These are phyloP conservation scores for Lepus oiostolus DNA, from an alignment of 2,797 vertebrate species.

Conservation along the genomic window DNA sequence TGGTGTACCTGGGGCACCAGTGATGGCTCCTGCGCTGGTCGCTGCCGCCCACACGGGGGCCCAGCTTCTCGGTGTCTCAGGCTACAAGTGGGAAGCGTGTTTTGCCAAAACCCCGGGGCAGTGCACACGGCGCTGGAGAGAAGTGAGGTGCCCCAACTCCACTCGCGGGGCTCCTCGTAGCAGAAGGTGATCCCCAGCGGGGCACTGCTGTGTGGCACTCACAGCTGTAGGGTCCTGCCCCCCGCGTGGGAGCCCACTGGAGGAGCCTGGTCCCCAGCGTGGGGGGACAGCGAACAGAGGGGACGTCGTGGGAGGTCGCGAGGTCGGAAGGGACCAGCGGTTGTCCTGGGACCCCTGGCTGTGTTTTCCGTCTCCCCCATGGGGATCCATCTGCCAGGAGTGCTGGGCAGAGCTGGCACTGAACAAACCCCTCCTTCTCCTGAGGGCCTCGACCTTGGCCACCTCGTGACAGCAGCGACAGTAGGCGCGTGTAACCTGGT, in stretches of 20 bases:
- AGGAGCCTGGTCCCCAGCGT: background rate
- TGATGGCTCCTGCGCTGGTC: too few relatives aligned
- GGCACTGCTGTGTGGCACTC: background rate
- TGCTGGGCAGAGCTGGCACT: background rate
- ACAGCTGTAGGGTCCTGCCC: background rate
- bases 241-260: background rate
- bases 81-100: background rate
- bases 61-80: background rate
- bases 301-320: background rate
- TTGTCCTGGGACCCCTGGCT: background rate
- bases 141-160: background rate
- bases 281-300: background rate
- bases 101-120: background rate
- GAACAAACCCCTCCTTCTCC: background rate
- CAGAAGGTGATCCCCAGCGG: background rate
- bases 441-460: accelerated
- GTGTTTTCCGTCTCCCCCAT: background rate
- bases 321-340: background rate
- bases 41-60: too few relatives aligned
- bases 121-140: too few relatives aligned
- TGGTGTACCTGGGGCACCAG: too few relatives aligned
- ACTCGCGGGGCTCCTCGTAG: background rate
- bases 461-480: background rate
- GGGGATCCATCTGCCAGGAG: too few relatives aligned
- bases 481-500: background rate